Conservation (phyloP, 1,140 invertebrate species). For the Sitophilus oryzae region DNA sequence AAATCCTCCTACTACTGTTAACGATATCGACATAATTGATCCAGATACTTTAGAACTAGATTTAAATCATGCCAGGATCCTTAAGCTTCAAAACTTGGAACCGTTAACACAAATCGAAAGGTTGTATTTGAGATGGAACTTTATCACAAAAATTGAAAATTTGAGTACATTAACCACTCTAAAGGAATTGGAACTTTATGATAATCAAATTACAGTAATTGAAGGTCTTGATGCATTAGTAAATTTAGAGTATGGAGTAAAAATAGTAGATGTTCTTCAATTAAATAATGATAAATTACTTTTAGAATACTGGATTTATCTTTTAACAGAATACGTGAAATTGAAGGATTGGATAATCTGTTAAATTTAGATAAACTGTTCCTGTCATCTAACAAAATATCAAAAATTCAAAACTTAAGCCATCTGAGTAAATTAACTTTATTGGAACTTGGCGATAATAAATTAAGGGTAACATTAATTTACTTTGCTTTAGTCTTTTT, state of each 20-base stretch:
- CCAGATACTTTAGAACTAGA: slow-evolving; percentile 60
- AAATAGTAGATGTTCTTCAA: too few species aligned
- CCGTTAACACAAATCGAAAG: slow-evolving; percentile 66
- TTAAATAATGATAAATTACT: too few species aligned
- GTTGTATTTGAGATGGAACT: slow-evolving; percentile 87
- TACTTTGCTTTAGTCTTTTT: not conserved
- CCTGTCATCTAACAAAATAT: slow-evolving; percentile 89
- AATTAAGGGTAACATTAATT: slow-evolving; percentile 62
- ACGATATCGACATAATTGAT: slow-evolving; percentile 42
- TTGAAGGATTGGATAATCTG: slow-evolving; percentile 78
- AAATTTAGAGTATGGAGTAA: slow-evolving; percentile 77
- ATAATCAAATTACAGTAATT: slow-evolving; percentile 90
- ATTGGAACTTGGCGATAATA: slow-evolving; percentile 94
- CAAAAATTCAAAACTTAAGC: slow-evolving; percentile 85
- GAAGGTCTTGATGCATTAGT: slow-evolving; percentile 82
- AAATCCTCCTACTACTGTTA: slow-evolving; percentile 29
- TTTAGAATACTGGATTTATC: slow-evolving; percentile 86
- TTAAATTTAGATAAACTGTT: slow-evolving; percentile 81
- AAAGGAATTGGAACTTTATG: slow-evolving; percentile 88
- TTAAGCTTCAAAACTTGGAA: slow-evolving; percentile 77
- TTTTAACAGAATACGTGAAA: slow-evolving; percentile 91
- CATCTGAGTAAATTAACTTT: slow-evolving; percentile 73
- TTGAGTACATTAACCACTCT: slow-evolving; percentile 66
- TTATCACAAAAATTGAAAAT: slow-evolving; percentile 93
- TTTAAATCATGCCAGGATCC: slow-evolving; percentile 81